Percentiles rank a stretch among this genome's conserved stretches.
These are phyloP conservation scores for Burhinus oedicnemus DNA, from an alignment of 2,113 vertebrate genomes.

Conservation along the genomic window DNA sequence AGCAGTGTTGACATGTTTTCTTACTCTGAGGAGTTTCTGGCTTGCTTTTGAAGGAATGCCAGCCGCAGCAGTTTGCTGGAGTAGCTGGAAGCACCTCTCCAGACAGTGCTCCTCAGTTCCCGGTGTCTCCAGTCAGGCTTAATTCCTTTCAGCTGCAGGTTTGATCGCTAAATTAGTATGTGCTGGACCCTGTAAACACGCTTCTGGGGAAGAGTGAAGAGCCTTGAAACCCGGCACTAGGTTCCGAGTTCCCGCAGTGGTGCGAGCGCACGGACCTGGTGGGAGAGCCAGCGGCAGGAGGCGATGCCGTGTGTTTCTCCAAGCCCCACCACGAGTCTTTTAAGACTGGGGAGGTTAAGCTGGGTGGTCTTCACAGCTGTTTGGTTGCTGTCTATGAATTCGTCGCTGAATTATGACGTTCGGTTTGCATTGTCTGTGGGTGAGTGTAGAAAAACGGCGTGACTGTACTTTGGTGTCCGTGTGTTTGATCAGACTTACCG, in stretches of 20 bases:
- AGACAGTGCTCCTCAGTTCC: fast-evolving
- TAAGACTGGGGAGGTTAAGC: not conserved
- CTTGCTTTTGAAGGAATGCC: not conserved
- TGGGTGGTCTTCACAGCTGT: not conserved
- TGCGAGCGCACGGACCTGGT: fast-evolving
- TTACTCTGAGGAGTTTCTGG: not conserved
- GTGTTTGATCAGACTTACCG: not conserved
- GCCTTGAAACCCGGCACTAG: fast-evolving
- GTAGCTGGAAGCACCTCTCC: not conserved
- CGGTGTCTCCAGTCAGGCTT: not conserved
- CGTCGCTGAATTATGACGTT: fast-evolving
- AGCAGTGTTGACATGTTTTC: fast-evolving
- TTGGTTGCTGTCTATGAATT: not conserved
- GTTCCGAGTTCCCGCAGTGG: no score
- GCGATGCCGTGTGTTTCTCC: fast-evolving
- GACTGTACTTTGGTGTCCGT: fast-evolving
- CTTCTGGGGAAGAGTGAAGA: not conserved
- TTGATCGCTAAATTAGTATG: fast-evolving
- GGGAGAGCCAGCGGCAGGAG: no score
- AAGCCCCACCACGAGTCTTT: not conserved
- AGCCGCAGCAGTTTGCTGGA: fast-evolving
- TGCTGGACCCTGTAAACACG: not conserved
- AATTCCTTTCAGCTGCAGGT: not conserved
- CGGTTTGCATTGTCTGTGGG: not conserved
- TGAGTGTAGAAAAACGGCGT: fast-evolving